phyloP scores from a whole-genome alignment of 2,113 vertebrate genomes.

The Penelope pileata region DNA sequence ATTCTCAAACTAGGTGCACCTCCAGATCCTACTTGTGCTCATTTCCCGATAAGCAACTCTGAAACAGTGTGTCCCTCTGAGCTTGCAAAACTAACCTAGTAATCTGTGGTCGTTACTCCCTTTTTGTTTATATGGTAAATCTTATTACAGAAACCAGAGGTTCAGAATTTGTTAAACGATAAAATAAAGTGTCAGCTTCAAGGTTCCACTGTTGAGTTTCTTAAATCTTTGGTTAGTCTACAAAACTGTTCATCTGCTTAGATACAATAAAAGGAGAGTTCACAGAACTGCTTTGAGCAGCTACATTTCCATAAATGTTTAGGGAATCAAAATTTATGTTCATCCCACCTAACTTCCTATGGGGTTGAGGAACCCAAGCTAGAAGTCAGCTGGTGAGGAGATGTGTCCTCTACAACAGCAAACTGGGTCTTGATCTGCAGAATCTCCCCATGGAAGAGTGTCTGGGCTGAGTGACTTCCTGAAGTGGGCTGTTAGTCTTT shows the following conservation, averaged over 20 bases:
- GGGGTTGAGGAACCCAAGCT: not conserved
- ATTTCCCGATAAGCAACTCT: not conserved
- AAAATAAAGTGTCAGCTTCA: not conserved
- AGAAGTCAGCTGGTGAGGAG: not conserved
- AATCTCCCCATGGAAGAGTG: not conserved
- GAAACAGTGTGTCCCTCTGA: not conserved
- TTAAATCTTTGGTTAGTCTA: not conserved
- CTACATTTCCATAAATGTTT: not conserved
- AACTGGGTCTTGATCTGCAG: not conserved
- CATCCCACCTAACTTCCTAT: not conserved
- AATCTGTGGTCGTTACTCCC: not conserved
- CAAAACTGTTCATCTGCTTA: not conserved
- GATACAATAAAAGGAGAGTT: not conserved
- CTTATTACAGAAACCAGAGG: slow-evolving; percentile 1
- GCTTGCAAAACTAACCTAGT: not conserved
- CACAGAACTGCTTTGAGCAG: not conserved
- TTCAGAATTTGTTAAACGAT: not conserved
- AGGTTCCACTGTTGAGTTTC: not conserved
- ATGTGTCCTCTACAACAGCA: not conserved
- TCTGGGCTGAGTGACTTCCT: not conserved
- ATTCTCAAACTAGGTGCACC: not conserved
- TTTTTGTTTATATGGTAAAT: not conserved
- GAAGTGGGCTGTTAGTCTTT: not conserved
- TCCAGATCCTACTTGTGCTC: not conserved
- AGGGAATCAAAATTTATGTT: not conserved